Conservation (phyloP, 2,888 invertebrate species). For the Hylaea fasciaria region DNA sequence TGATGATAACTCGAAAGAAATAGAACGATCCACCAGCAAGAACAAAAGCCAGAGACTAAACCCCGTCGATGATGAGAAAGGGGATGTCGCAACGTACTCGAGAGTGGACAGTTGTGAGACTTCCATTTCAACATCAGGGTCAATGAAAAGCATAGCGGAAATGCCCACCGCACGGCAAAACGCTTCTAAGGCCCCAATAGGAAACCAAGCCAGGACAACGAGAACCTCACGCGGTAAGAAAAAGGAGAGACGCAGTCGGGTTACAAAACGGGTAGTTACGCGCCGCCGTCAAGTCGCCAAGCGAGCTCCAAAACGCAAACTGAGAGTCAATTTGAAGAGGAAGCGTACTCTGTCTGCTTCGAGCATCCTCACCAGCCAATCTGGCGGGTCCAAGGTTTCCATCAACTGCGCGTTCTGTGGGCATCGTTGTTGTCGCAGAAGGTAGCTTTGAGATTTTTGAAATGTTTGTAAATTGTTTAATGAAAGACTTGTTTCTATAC, state of each 20-base stretch:
- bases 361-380: constrained; percentile 55
- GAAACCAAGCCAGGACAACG: constrained; percentile 16
- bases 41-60: constrained; percentile 16
- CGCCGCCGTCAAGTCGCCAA: constrained; percentile 42
- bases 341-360: constrained; percentile 49
- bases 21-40: not conserved
- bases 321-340: constrained; percentile 41
- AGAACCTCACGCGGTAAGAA: constrained; percentile 45
- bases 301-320: constrained; percentile 45
- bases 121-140: not conserved
- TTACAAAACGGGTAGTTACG: constrained; percentile 51
- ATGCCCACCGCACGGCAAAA: not conserved
- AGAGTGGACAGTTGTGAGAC: not conserved
- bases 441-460: constrained; percentile 53
- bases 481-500: constrained; percentile 1
- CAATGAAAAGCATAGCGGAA: not conserved
- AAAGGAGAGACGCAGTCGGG: constrained; percentile 46
- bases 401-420: constrained; percentile 59
- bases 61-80: not conserved
- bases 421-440: constrained; percentile 65
- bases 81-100: not conserved
- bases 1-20: not conserved
- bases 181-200: not conserved
- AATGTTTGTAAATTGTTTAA: not conserved
- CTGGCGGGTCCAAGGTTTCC: constrained; percentile 38